Evolutionary conservation across 2,797 vertebrate species (phyloP), one percentile per base, ranked within the genome.

Genomic region (Otolemur crassicaudatus): DNA sequence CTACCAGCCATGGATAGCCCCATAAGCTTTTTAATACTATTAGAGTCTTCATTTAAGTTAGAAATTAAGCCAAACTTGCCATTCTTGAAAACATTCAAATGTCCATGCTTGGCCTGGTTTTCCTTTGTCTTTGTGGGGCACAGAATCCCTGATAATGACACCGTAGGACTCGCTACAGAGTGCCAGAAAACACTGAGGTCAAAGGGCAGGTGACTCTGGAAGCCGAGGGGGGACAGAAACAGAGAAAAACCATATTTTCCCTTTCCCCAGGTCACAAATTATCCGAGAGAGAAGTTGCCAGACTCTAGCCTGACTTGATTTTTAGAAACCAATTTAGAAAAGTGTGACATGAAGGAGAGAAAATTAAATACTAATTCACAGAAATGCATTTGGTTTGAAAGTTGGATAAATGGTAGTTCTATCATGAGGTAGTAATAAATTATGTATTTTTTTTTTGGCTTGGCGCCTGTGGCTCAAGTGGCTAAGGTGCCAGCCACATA

Each of bases 1-100:
- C 88, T 27, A 40, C 46, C 34, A 67, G 60, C 43, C 65, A 29
- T 4, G 27, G n/a, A 14, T 7, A 69, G 81, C 34, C 22, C 92
- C 91, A 80, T 95, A 94, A 90, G 37, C 84, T 86, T 90, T 86
- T 89, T 90, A 91, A 85, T 70, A 40, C 89, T 92, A 9, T 79
- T 29, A 49, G 40, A 46, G 53, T 81, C 90, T 96, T 96, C 85
- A 79, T 76, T 87, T 94, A 87, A 27, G 58, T 72, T 85, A 82
- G 90, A 95, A 96, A 95, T 92, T 82, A 94, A 98, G 86, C 49
- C 53, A 83, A 91, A 83, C 29, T 34, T 81, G 85, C 56, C 95
- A 88, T 84, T 86, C 94, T 95, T 96, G 67, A 95, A 95, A 96
- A 90, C 37, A 31, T 94, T 70, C 90, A 75, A 58, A 82, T 72